Evolutionary conservation across 2,797 vertebrate species (phyloP), one percentile per base, ranked within the genome.

Genomic region (Enoplosus armatus): DNA sequence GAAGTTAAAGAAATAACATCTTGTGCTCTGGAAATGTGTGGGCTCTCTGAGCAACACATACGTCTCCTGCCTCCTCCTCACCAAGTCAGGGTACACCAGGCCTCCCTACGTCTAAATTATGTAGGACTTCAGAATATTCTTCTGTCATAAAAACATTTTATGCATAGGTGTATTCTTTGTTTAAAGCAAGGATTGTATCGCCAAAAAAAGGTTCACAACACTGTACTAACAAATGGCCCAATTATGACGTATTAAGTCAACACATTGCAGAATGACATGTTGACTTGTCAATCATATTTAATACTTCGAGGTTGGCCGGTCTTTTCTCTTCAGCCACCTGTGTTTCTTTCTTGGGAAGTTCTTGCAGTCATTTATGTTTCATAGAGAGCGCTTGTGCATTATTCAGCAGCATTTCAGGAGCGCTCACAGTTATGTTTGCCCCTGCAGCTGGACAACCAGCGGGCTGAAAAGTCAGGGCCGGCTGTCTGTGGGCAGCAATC

Each of bases 381-480:
- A 79, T 79, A 59, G 67, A 54, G 50, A 82, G 48, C 37, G 6
- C 67, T 60, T 20, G 9, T 89, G 1, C 78, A 82, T 91, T 81
- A 88, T 89, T 86, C 80, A 88, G 70, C 55, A 66, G 67, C 43
- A 0, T 68, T 72, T 84, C 67, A 66, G 56, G 24, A 37, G 39
- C 2, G 0, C 55, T 90, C 72, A 86, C 73, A 1, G 60, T 64
- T 83, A 71, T 73, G 45, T 87, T 87, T 86, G 63, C 58, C 62
- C 75, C 62, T 47, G 26, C 82, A 99, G 98, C 83, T 99, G 98
- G 98, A 99, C 98, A 27, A 99, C 98, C 48, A 99, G 98, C 83
- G 98, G 98, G 53, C 94, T 99, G 92, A 99, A 99, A 94, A 99
- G 98, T 88, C 98, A 99, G 88, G 98, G 98, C 48, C 98, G 98